Base-by-base conservation (phyloP, 2,113 vertebrate genomes). In the Columba janthina region DNA sequence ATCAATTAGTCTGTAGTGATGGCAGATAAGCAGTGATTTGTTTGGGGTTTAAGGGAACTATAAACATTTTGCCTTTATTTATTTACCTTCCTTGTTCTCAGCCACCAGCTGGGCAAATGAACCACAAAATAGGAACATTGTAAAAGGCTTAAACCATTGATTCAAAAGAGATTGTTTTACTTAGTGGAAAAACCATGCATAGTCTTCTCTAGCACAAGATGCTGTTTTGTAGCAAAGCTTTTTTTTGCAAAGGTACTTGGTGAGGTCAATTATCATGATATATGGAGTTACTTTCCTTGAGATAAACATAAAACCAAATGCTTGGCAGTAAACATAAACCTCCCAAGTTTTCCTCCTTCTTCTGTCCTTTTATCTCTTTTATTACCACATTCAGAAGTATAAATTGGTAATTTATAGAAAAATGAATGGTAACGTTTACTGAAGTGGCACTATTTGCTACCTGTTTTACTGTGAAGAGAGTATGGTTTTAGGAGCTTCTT, bases 361-460 rank as follows among this genome's bases (percentile, higher is more conserved):
- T 91, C 92, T 86, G 38, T 84, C 93, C 92, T 93, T 96, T 96
- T 90, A 86, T 84, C 88, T 90, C 67, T 74, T 83, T 94, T 96
- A 95, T 92, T 91, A 78, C 69, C 51, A 34, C 85, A 71, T 93
- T 93, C 65, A 90, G 48, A 80, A 88, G 34, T 36, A 92, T 90
- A 96, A 94, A 90, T 67, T 74, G 79, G 67, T 88, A 90, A 95
- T 90, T 88, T 93, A 93, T 88, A 90, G 95, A 86, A 88, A 96
- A 95, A 83, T 67, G 42, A 94, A 93, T 29, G 32, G 56, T 29
- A 90, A 81, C 71, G 29, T 83, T 93, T 95, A 83, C 88, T 1
- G 0, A 79, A 93, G 72, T 36, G 18, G 82, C 42, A 77, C 36
- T 73, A 51, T 54, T 90, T 22, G 11, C 61, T 74, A 46, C 22